Evolutionary conservation across 1,140 invertebrate species (phyloP).

Genomic region (Panagrolaimus sp.): DNA sequence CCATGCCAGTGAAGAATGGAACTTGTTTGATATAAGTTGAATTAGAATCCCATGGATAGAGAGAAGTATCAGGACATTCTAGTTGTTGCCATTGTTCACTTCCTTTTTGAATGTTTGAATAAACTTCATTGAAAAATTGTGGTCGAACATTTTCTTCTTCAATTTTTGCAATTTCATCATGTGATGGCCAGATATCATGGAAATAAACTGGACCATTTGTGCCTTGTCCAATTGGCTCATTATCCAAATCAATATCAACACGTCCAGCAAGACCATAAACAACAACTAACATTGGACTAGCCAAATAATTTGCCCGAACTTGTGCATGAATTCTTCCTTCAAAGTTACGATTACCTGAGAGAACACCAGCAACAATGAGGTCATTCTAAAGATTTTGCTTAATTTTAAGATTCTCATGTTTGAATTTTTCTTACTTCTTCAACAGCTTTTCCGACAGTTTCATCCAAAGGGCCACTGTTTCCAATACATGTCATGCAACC

Average conservation of each 20-base stretch:
- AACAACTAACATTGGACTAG: constrained; percentile 87
- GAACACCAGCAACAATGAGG: constrained; percentile 83
- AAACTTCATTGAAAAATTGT: constrained; percentile 96
- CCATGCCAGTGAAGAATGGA: constrained; percentile 88
- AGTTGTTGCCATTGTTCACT: constrained; percentile 79
- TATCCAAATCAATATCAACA: constrained; percentile 89
- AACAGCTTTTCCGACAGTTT: constrained; percentile 81
- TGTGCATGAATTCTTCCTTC: constrained; percentile 93
- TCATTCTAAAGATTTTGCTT: constrained; percentile 66
- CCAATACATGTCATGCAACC: constrained; percentile 99
- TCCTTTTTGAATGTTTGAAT: constrained; percentile 68
- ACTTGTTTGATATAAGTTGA: constrained; percentile 95
- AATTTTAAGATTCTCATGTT: not conserved
- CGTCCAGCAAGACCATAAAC: constrained; percentile 91
- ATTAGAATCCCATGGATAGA: constrained; percentile 82
- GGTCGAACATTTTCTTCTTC: constrained; percentile 85
- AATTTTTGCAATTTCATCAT: constrained; percentile 75
- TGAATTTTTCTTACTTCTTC: constrained; percentile 71
- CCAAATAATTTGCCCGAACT: constrained; percentile 89
- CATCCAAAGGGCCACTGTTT: constrained; percentile 86
- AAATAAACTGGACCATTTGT: constrained; percentile 67
- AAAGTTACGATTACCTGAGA: constrained; percentile 94
- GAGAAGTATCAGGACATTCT: constrained; percentile 70
- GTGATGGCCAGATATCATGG: constrained; percentile 86
- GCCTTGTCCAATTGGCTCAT: constrained; percentile 71